Evolutionary conservation across 2,113 vertebrate species (phyloP).

Genomic region (Phalacrocorax aristotelis): DNA sequence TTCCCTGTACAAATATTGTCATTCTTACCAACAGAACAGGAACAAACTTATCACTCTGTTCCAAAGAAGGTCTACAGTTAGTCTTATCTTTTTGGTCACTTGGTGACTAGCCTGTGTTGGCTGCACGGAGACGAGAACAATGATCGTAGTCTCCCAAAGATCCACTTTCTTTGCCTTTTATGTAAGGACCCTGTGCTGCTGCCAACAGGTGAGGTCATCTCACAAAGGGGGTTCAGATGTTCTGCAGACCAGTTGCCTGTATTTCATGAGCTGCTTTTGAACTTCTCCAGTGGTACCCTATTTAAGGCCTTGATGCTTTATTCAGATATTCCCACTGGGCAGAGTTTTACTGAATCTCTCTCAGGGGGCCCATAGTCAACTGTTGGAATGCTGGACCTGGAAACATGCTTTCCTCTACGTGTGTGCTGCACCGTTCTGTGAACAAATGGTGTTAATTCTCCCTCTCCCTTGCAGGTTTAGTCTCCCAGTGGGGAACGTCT

Average conservation of each 20-base stretch:
- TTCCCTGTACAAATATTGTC: neutral
- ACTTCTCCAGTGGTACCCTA: neutral
- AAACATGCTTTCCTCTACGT: neutral
- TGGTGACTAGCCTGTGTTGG: neutral
- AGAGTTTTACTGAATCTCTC: neutral
- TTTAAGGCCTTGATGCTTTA: neutral
- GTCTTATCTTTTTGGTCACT: neutral
- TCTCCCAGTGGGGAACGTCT: neutral
- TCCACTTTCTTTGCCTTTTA: slow-evolving; percentile 61
- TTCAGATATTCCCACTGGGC: neutral
- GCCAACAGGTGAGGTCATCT: slow-evolving; percentile 64
- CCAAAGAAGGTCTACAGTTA: neutral
- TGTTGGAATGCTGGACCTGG: neutral
- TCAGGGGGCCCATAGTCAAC: neutral
- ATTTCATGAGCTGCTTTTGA: neutral
- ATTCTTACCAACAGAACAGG: neutral
- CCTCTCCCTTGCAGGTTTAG: neutral
- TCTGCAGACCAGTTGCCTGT: neutral
- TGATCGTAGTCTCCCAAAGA: neutral
- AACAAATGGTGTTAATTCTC: neutral
- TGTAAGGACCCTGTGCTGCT: slow-evolving; percentile 36
- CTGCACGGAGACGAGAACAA: neutral
- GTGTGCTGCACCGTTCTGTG: fast-evolving
- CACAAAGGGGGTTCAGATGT: slow-evolving; percentile 12
- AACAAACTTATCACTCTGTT: neutral